phyloP scores from a whole-genome alignment of 2,113 vertebrate genomes.

The Ailuropoda melanoleuca region DNA sequence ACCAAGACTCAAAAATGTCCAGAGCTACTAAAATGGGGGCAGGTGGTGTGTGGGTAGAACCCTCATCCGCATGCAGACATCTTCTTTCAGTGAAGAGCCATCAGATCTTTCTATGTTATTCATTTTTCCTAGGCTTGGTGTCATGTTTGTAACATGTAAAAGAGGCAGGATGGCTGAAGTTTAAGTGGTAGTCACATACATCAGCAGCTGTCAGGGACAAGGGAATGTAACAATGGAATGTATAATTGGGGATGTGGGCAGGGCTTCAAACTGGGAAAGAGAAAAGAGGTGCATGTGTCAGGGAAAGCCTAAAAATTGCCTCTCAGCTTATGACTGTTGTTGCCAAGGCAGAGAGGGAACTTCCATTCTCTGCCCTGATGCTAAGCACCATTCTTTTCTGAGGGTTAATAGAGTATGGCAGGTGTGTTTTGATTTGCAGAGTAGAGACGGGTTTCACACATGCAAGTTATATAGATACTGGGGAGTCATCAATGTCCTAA shows the following conservation, averaged over 20 bases:
- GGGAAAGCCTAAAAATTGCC: not conserved
- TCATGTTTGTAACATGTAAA: not conserved
- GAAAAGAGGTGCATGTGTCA: not conserved
- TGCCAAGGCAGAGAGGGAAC: not conserved
- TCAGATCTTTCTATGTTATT: not conserved
- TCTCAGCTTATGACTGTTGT: not conserved
- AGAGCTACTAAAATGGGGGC: not conserved
- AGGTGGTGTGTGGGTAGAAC: not conserved
- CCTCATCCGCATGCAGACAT: not conserved
- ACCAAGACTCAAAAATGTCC: not conserved
- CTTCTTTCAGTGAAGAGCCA: not conserved
- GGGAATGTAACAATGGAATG: not conserved
- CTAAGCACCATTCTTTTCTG: not conserved
- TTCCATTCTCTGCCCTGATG: not conserved
- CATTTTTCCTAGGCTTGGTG: not conserved
- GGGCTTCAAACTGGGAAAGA: not conserved
- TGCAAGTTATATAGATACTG: not conserved
- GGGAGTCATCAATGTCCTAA: not conserved
- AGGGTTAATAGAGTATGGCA: not conserved
- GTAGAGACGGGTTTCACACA: not conserved
- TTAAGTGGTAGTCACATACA: not conserved
- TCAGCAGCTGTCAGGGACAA: not conserved
- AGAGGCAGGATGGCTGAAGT: not conserved
- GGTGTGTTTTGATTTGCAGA: not conserved
- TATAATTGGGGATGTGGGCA: fast-evolving